Evolutionary conservation across 2,113 vertebrate genomes (phyloP), one percentile per base, ranked within the genome.

Genomic region (Nothocercus nigrocapillus): DNA sequence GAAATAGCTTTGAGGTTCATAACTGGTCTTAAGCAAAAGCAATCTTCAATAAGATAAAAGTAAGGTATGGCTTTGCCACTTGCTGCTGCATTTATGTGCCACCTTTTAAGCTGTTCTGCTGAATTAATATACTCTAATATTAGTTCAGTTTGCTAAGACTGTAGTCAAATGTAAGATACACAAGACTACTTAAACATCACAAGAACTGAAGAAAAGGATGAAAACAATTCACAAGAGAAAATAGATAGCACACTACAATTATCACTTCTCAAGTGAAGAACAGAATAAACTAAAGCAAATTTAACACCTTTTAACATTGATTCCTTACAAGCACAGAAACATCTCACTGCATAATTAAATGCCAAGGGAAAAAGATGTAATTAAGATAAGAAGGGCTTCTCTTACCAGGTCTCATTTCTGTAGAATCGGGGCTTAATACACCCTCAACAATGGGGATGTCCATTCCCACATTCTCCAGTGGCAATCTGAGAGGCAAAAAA

Each of bases 361-460:
- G 4, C 5, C 67, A 73, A 62, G 38, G 34, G 40, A 75, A 34
- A 45, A 79, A 90, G 53, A 86, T 8, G 62, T 6, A 32, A 6
- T 59, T 44, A 81, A 66, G 82, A 72, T 93, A 90, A 96, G 34
- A 7, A 96, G 36, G 44, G 27, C 8, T 88, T 89, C 30, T 63
- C 97, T 98, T 89, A 99, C 99, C 99, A 28, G 98, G 99, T 97
- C 98, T 98, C 97, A 98, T 97, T 68, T 99, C 99, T 53, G 97
- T 78, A 85, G 97, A 97, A 70, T 92, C 95, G 17, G 97, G 94
- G 88, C 91, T 98, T 83, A 96, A 45, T 87, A 97, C 95, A 90
- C 78, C 97, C 72, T 98, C 98, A 86, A 98, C 97, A 93, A 97
- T 97, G 62, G 97, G 74, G 96, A 97, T 95, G 88, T 99, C 98